phyloP scores from a whole-genome alignment of 2,113 vertebrate genomes.

The Oostethus manadensis region DNA sequence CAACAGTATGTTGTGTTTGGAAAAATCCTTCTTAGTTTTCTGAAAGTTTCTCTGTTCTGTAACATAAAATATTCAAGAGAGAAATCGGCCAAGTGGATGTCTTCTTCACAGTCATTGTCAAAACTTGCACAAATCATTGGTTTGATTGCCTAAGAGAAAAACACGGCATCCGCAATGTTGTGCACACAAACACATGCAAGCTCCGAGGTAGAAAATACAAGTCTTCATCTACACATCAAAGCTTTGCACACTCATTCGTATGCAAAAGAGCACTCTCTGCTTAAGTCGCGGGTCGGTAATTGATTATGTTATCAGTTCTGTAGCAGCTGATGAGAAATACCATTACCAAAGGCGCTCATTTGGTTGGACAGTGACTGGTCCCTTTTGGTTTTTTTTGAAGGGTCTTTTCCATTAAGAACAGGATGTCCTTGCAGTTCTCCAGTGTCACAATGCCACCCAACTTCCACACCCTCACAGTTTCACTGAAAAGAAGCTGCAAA shows the following conservation, averaged over 20 bases:
- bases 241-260: constrained; percentile 21
- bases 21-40: too few species aligned
- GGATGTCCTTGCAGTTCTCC: constrained; percentile 23
- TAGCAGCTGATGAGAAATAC: constrained; percentile 28
- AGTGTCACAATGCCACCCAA: constrained; percentile 19
- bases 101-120: constrained; percentile 25
- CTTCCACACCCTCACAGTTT: constrained; percentile 17
- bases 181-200: neutral
- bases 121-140: constrained; percentile 23
- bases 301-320: constrained; percentile 37
- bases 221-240: constrained; percentile 16
- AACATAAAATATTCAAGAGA: neutral
- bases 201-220: neutral
- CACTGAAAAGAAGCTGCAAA: constrained; percentile 30
- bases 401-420: constrained; percentile 31
- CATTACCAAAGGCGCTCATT: constrained; percentile 25
- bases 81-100: constrained; percentile 7
- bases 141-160: constrained; percentile 20
- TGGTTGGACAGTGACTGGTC: constrained; percentile 11
- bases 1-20: too few species aligned
- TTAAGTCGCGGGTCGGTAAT: constrained; percentile 26
- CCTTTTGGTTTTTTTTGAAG: constrained; percentile 6
- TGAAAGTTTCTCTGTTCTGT: too few species aligned
- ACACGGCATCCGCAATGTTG: neutral
- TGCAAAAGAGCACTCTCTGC: constrained; percentile 24